A percentile compares a stretch with the other conserved stretches of the same genome.
Evolutionary conservation across 2,113 vertebrate genomes (phyloP).

Genomic region (Stomatorhinus ivindoensis): DNA sequence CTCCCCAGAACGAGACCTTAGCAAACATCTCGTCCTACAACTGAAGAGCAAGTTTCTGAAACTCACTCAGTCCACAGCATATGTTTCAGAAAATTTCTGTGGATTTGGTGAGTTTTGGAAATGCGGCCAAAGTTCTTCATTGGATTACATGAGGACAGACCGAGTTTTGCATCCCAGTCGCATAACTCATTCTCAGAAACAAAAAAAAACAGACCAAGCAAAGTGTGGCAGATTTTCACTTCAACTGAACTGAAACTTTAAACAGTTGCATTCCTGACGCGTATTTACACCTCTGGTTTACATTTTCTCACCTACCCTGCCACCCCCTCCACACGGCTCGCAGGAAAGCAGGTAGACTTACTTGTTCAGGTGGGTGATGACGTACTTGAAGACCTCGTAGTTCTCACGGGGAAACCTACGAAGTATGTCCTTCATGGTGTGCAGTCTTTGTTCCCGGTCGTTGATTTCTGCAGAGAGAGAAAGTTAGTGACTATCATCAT

Average conservation of each 20-base stretch:
- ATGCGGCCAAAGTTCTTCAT: not conserved
- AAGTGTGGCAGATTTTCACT: not conserved
- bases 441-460: slow-evolving; percentile 82
- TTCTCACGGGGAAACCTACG: slow-evolving; percentile 86
- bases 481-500: not conserved
- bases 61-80: too few relatives aligned
- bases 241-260: not conserved
- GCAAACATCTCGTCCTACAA: not conserved
- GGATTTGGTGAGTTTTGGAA: not conserved
- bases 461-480: slow-evolving; percentile 70
- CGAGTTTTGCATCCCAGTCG: not conserved
- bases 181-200: too few relatives aligned
- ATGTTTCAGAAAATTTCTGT: not conserved
- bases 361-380: slow-evolving; percentile 87
- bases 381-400: slow-evolving; percentile 93
- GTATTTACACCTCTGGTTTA: not conserved
- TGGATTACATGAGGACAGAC: not conserved
- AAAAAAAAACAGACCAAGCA: not conserved
- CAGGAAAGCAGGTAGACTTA: slow-evolving; percentile 50
- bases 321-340: slow-evolving; percentile 10
- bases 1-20: not conserved
- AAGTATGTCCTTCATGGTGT: slow-evolving; percentile 82
- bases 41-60: not conserved
- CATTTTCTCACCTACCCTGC: not conserved
- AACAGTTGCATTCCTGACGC: not conserved